These are phyloP conservation scores for Ceratosolen solmsi DNA, from an alignment of 1,140 invertebrate genomes.

Conservation along the genomic window DNA sequence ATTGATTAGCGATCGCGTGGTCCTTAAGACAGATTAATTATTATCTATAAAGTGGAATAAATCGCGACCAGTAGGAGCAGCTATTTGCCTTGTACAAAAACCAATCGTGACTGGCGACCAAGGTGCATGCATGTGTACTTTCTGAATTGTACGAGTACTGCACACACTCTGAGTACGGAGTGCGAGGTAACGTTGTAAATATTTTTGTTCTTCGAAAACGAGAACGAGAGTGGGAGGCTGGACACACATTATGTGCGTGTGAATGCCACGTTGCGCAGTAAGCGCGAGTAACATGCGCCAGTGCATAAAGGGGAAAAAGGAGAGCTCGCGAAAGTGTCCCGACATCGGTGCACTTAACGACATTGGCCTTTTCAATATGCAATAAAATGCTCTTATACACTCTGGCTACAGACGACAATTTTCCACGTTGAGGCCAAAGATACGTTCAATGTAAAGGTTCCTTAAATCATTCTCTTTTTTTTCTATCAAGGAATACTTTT, in stretches of 20 bases:
- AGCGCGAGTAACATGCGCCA: conserved; percentile 32
- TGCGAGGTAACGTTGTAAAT: conserved; percentile 65
- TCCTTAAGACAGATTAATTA: too few species aligned
- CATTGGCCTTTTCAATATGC: conserved; percentile 43
- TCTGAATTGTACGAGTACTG: background rate
- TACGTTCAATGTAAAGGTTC: too few species aligned
- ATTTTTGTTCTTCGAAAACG: conserved; percentile 61
- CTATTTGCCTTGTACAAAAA: background rate
- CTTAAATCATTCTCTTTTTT: too few species aligned
- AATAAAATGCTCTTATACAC: conserved; percentile 32
- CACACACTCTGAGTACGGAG: conserved; percentile 51
- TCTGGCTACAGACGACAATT: too few species aligned
- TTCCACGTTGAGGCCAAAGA: too few species aligned
- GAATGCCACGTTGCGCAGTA: background rate
- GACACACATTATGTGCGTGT: conserved; percentile 13
- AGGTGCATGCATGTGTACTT: background rate
- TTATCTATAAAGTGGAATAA: too few species aligned
- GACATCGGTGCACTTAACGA: conserved; percentile 38
- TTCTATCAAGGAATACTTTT: too few species aligned
- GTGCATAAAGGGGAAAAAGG: conserved; percentile 33
- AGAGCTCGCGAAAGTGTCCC: conserved; percentile 2
- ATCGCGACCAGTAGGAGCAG: too few species aligned
- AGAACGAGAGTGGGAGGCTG: background rate
- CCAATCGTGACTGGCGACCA: background rate
- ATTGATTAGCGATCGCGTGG: too few species aligned